Evolutionary conservation across 2,888 invertebrate species (phyloP).

Genomic region (Oscheius sp.): DNA sequence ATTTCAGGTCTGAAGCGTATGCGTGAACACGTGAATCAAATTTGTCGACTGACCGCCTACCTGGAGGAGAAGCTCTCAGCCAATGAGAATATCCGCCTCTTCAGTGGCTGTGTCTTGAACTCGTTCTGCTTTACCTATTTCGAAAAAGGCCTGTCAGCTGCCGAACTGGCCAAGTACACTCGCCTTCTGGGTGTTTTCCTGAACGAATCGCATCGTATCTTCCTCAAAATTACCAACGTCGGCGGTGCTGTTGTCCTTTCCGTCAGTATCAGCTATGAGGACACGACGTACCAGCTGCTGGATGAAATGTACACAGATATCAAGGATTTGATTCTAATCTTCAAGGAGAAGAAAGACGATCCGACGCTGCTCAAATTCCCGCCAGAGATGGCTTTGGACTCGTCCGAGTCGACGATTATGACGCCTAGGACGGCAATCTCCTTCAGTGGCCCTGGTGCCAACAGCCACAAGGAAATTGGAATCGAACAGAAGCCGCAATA

Average conservation of each 20-base stretch:
- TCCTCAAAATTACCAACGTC: background rate
- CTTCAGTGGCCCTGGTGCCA: no score
- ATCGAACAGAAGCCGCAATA: no score
- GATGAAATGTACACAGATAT: conserved; percentile 14
- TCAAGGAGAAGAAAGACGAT: background rate
- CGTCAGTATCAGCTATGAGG: conserved; percentile 6
- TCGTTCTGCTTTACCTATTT: background rate
- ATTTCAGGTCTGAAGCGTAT: conserved; percentile 9
- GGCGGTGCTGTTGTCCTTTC: conserved; percentile 13
- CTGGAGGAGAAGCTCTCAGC: conserved; percentile 1
- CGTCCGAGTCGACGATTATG: no score
- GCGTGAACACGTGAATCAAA: conserved; percentile 1
- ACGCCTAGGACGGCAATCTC: no score
- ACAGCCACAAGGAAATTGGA: no score
- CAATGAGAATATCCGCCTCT: conserved; percentile 14
- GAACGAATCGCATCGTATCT: conserved; percentile 24
- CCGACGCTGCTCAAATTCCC: background rate
- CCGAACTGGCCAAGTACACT: conserved; percentile 2
- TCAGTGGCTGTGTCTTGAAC: conserved; percentile 22
- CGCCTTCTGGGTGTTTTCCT: conserved; percentile 9
- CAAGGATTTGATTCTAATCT: background rate
- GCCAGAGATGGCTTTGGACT: background rate
- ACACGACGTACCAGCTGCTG: background rate
- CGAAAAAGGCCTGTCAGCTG: background rate
- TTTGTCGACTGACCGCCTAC: conserved; percentile 7